Conservation (phyloP, 2,888 invertebrate species). For the Operophtera brumata region DNA sequence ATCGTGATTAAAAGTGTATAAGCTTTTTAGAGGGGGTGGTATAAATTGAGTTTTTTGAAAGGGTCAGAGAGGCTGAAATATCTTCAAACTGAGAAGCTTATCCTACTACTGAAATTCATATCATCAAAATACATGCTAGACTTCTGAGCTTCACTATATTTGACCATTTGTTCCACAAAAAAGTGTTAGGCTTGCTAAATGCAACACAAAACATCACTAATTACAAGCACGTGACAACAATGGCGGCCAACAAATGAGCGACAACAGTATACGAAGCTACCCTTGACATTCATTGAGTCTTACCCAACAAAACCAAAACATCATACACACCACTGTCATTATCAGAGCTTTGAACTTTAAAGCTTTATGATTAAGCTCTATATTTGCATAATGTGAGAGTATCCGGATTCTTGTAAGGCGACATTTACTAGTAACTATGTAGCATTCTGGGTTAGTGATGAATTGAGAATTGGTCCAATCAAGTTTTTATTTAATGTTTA, state of each 20-base stretch:
- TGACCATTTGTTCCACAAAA: too few relatives aligned
- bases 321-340: slow-evolving; percentile 15
- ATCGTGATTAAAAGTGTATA: too few relatives aligned
- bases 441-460: slow-evolving; percentile 28
- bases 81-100: too few relatives aligned
- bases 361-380: slow-evolving; percentile 5
- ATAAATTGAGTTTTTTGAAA: too few relatives aligned
- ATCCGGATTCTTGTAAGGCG: slow-evolving; percentile 42
- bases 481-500: slow-evolving; percentile 25
- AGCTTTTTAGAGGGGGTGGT: too few relatives aligned
- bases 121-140: too few relatives aligned
- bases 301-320: slow-evolving; percentile 29
- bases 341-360: slow-evolving; percentile 19
- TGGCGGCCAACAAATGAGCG: slow-evolving; percentile 7
- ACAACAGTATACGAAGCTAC: slow-evolving; percentile 30
- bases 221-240: background rate
- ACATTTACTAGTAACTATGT: slow-evolving; percentile 35
- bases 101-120: too few relatives aligned
- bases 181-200: background rate
- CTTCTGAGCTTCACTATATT: too few relatives aligned
- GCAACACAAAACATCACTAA: background rate
- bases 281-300: slow-evolving; percentile 62
- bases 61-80: too few relatives aligned
- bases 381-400: slow-evolving; percentile 17
- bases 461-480: slow-evolving; percentile 34